These are phyloP conservation scores for Subacronicta megacephala DNA, from an alignment of 2,888 invertebrate species.

Conservation along the genomic window DNA sequence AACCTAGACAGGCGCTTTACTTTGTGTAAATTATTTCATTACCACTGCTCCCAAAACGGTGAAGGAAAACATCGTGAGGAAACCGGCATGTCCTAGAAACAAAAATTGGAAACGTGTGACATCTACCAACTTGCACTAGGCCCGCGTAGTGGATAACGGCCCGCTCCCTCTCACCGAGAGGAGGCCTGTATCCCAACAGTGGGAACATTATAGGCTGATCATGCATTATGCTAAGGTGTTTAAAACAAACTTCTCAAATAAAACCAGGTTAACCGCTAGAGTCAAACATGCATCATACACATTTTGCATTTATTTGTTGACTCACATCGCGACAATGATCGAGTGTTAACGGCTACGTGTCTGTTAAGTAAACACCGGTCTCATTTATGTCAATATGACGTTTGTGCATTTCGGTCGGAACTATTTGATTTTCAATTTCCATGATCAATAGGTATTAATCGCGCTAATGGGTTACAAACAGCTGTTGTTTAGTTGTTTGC, in stretches of 20 bases:
- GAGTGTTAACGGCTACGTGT: slow-evolving; percentile 37
- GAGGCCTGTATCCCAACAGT: too few relatives aligned
- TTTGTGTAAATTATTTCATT: too few relatives aligned
- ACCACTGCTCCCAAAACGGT: too few relatives aligned
- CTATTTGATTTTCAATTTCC: slow-evolving; percentile 35
- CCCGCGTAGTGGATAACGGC: too few relatives aligned
- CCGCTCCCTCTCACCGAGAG: too few relatives aligned
- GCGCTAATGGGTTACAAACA: not conserved
- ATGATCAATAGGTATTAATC: slow-evolving; percentile 27
- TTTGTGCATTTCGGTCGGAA: slow-evolving; percentile 33
- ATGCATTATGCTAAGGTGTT: not conserved
- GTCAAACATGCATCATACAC: slow-evolving; percentile 28
- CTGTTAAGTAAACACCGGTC: slow-evolving; percentile 36
- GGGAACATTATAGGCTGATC: not conserved
- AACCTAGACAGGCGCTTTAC: too few relatives aligned
- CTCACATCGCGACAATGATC: slow-evolving; percentile 30
- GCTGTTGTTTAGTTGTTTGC: not conserved
- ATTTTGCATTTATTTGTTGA: slow-evolving; percentile 43
- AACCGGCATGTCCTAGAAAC: too few relatives aligned
- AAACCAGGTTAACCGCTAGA: slow-evolving; percentile 9
- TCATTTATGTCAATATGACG: slow-evolving; percentile 41
- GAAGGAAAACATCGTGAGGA: too few relatives aligned
- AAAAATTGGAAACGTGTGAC: too few relatives aligned
- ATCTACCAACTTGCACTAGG: too few relatives aligned
- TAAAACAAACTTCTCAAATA: slow-evolving; percentile 1